These are phyloP conservation scores for Margaritifera margaritifera DNA, from an alignment of 2,888 invertebrate genomes.

Conservation along the genomic window DNA sequence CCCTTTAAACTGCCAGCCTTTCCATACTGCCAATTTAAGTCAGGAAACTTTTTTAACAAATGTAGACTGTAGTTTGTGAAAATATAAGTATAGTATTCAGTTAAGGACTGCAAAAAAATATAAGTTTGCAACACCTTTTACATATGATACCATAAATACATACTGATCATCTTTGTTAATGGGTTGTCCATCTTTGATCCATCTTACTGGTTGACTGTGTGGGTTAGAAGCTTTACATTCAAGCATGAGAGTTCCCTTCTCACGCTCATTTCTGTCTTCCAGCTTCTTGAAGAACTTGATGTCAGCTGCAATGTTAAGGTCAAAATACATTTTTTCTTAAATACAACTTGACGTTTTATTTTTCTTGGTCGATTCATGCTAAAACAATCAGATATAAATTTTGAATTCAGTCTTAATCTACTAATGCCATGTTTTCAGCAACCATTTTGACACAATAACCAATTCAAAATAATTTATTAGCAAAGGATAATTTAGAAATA, in stretches of 20 bases:
- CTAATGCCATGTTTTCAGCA: too few species aligned
- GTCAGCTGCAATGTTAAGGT: slow-evolving; percentile 80
- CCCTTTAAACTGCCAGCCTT: too few species aligned
- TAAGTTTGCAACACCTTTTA: background rate
- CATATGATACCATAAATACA: slow-evolving; percentile 11
- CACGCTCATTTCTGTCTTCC: slow-evolving; percentile 92
- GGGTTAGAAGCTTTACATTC: slow-evolving; percentile 86
- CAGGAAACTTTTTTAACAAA: too few species aligned
- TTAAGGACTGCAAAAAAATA: too few species aligned
- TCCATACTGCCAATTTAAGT: too few species aligned
- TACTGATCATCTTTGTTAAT: slow-evolving; percentile 48
- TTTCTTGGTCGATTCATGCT: background rate
- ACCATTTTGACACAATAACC: too few species aligned
- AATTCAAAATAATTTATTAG: too few species aligned
- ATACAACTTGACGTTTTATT: background rate
- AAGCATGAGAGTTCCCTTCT: slow-evolving; percentile 91
- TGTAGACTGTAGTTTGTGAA: too few species aligned
- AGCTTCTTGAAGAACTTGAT: slow-evolving; percentile 97
- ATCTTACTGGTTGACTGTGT: slow-evolving; percentile 94
- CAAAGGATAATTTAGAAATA: too few species aligned
- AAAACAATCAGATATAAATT: background rate
- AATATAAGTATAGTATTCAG: too few species aligned
- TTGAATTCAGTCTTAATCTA: background rate
- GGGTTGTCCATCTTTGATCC: slow-evolving; percentile 90
- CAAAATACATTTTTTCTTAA: slow-evolving; percentile 9